Percentiles rank a stretch among this genome's conserved stretches.
These are phyloP conservation scores for Tauraco erythrolophus DNA, from an alignment of 2,113 vertebrate species.

Conservation along the genomic window DNA sequence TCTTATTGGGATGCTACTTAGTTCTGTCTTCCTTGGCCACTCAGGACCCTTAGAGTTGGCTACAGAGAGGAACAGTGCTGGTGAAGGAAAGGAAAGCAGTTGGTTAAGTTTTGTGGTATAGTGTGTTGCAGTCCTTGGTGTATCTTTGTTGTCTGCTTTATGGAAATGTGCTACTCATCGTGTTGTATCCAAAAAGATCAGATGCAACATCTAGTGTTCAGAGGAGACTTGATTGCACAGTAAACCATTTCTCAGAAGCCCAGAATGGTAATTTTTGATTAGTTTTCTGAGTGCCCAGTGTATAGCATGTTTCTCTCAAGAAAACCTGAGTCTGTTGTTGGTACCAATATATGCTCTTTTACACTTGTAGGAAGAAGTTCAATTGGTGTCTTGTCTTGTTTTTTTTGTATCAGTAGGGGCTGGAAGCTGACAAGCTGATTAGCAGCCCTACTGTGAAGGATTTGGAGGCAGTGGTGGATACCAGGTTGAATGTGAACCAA, in stretches of 20 bases:
- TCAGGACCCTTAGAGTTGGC: not conserved
- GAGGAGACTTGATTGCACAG: not conserved
- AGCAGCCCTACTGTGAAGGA: not conserved
- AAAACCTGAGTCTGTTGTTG: not conserved
- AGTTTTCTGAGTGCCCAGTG: not conserved
- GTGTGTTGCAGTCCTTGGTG: not conserved
- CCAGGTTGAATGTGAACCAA: not conserved
- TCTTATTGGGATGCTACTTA: not conserved
- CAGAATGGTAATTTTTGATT: not conserved
- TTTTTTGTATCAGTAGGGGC: not conserved
- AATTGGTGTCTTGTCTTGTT: not conserved
- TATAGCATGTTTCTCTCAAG: not conserved
- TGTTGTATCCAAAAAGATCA: not conserved
- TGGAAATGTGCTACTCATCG: not conserved
- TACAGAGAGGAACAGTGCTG: not conserved
- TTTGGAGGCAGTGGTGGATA: not conserved
- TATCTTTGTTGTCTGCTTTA: not conserved
- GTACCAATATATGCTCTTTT: not conserved
- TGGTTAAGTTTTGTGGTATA: not conserved
- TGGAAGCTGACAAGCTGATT: not conserved
- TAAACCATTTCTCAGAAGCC: not conserved
- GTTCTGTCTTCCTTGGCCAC: not conserved
- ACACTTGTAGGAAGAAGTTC: not conserved
- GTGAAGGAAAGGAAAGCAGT: not conserved
- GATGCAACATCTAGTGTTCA: not conserved